Conservation (phyloP, 2,797 vertebrate species). For the Novumbra hubbsi region DNA sequence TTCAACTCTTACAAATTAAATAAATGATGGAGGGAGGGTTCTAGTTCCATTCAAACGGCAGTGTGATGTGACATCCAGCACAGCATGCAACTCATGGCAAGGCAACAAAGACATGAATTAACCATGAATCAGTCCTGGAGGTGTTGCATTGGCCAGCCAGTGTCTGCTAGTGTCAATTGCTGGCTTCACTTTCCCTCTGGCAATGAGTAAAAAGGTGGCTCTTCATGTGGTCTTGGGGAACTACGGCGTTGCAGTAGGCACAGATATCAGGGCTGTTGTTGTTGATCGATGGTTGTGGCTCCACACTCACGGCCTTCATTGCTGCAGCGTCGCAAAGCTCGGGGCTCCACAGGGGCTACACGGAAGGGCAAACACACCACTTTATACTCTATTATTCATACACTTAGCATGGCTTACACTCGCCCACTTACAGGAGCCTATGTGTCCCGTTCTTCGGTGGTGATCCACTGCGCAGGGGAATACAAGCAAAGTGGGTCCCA, state of each 20-base stretch:
- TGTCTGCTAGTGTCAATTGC: constrained; percentile 67
- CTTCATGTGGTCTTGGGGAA: constrained; percentile 88
- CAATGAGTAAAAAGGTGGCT: constrained; percentile 97
- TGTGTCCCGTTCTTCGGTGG: constrained; percentile 22
- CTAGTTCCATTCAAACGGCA: constrained; percentile 62
- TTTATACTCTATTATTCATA: constrained; percentile 63
- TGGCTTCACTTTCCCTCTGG: constrained; percentile 71
- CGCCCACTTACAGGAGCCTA: constrained; percentile 25
- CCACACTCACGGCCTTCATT: constrained; percentile 54
- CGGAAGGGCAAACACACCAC: constrained; percentile 66
- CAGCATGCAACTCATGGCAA: constrained; percentile 56
- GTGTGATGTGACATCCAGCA: constrained; percentile 64
- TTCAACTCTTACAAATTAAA: constrained; percentile 74
- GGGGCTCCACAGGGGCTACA: constrained; percentile 89
- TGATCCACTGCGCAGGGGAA: constrained; percentile 40
- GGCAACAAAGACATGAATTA: constrained; percentile 45
- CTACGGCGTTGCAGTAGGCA: constrained; percentile 91
- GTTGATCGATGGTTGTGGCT: constrained; percentile 71
- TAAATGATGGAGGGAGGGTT: constrained; percentile 64
- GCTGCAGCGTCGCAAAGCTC: constrained; percentile 71
- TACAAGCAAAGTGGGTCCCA: constrained; percentile 11
- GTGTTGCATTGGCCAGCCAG: constrained; percentile 47
- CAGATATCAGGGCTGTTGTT: constrained; percentile 77
- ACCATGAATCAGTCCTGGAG: constrained; percentile 56
- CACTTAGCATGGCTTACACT: constrained; percentile 43